phyloP scores from a whole-genome alignment of 2,888 invertebrate genomes.

The Heliconius cydno region DNA sequence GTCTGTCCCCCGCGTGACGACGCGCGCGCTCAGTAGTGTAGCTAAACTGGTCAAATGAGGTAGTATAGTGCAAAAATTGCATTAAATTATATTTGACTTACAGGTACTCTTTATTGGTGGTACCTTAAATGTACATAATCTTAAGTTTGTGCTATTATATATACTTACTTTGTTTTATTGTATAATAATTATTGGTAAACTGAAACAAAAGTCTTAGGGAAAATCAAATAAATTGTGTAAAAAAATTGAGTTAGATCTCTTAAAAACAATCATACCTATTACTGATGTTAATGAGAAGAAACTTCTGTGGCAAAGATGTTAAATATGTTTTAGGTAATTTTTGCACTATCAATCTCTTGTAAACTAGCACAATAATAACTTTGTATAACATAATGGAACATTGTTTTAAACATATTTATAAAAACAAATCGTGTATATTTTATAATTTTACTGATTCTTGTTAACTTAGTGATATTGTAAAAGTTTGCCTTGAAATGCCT shows the following conservation, averaged over 20 bases:
- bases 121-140: too few relatives aligned
- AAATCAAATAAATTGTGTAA: neutral
- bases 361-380: conserved; percentile 11
- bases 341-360: conserved; percentile 13
- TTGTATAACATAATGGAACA: conserved; percentile 14
- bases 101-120: neutral
- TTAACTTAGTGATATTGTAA: conserved; percentile 19
- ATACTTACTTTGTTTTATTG: too few relatives aligned
- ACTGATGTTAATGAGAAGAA: neutral
- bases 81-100: neutral
- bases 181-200: too few relatives aligned
- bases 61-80: conserved; percentile 35
- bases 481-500: conserved; percentile 10
- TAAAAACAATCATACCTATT: neutral
- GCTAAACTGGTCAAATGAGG: conserved; percentile 26
- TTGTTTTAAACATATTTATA: conserved; percentile 14
- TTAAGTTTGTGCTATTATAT: too few relatives aligned
- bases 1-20: conserved; percentile 86
- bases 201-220: neutral
- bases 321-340: neutral
- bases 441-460: conserved; percentile 16
- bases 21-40: conserved; percentile 67
- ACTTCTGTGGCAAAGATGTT: neutral
- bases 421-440: conserved; percentile 2
- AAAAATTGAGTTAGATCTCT: neutral